Conservation (phyloP, 37 sponge, comb jelly and placozoan genomes). For the Crambe crambe region DNA sequence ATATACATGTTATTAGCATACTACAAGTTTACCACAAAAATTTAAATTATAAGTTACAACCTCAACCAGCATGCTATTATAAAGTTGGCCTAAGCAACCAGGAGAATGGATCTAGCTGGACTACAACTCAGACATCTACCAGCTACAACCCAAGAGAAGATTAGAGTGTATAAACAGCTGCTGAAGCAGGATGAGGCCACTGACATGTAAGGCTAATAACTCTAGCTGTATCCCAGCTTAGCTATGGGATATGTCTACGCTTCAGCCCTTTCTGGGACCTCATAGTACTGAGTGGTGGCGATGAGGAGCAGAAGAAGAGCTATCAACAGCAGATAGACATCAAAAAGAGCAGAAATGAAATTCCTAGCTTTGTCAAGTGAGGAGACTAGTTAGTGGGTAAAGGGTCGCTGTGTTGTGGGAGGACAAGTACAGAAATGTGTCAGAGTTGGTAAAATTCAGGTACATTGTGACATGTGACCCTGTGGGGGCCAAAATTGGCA, state of each 20-base stretch:
- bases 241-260: neutral
- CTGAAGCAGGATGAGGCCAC: neutral
- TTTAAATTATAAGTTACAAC: no score
- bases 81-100: no score
- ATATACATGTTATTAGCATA: no score
- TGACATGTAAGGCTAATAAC: neutral
- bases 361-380: conserved; percentile 38
- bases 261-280: conserved; percentile 69
- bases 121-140: neutral
- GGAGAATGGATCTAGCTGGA: neutral
- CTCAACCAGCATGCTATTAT: no score
- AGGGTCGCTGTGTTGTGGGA: neutral
- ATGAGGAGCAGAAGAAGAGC: conserved; percentile 47
- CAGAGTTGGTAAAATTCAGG: neutral
- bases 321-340: conserved; percentile 59
- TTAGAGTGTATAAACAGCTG: neutral
- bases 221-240: neutral
- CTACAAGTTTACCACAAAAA: no score
- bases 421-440: neutral
- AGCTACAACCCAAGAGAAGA: neutral
- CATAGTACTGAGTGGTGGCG: conserved; percentile 64
- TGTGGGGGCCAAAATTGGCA: conserved; percentile 74
- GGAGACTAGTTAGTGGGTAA: neutral
- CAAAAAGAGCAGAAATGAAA: conserved; percentile 48
- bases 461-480: conserved; percentile 79